phyloP scores from a whole-genome alignment of 2,888 invertebrate species.

The Rhorus exstirpatorius region DNA sequence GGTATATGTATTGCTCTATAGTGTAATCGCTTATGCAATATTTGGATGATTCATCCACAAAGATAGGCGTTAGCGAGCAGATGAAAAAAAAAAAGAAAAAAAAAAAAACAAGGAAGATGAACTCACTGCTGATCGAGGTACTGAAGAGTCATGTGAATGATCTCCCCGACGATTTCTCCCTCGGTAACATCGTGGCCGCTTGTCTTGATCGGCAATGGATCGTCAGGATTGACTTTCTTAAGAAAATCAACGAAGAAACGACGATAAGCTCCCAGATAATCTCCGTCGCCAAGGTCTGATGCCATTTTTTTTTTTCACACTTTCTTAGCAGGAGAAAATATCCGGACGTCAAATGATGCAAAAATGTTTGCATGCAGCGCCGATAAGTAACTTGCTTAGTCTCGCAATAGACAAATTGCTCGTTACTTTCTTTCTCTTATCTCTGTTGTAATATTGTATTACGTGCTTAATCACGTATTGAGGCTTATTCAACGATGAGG shows the following conservation, averaged over 20 bases:
- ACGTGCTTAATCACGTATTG: slow-evolving; percentile 45
- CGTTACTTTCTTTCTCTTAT: slow-evolving; percentile 17
- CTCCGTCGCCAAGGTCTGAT: slow-evolving; percentile 86
- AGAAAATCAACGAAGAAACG: slow-evolving; percentile 92
- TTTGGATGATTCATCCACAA: slow-evolving; percentile 9
- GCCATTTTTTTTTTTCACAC: slow-evolving; percentile 74
- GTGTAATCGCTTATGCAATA: not conserved
- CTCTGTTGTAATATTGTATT: slow-evolving; percentile 16
- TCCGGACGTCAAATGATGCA: not conserved
- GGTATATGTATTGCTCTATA: not conserved
- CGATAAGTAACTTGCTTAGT: not conserved
- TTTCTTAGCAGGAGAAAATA: not conserved
- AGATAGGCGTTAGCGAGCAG: not conserved
- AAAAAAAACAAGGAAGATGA: slow-evolving; percentile 39
- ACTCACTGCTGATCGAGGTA: slow-evolving; percentile 93
- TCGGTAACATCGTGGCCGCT: slow-evolving; percentile 90
- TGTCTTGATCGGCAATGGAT: slow-evolving; percentile 92
- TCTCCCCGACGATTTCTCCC: slow-evolving; percentile 91
- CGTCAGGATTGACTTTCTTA: slow-evolving; percentile 90
- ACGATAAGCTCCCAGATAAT: slow-evolving; percentile 90
- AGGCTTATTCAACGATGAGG: slow-evolving; percentile 19
- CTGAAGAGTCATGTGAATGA: slow-evolving; percentile 92
- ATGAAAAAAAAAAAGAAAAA: slow-evolving; percentile 2
- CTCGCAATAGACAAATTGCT: not conserved
- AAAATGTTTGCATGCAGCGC: not conserved